Percentiles rank a stretch among this genome's conserved stretches.
phyloP scores from a whole-genome alignment of 92 coral and sea anemone genomes.

The Porites evermanni region DNA sequence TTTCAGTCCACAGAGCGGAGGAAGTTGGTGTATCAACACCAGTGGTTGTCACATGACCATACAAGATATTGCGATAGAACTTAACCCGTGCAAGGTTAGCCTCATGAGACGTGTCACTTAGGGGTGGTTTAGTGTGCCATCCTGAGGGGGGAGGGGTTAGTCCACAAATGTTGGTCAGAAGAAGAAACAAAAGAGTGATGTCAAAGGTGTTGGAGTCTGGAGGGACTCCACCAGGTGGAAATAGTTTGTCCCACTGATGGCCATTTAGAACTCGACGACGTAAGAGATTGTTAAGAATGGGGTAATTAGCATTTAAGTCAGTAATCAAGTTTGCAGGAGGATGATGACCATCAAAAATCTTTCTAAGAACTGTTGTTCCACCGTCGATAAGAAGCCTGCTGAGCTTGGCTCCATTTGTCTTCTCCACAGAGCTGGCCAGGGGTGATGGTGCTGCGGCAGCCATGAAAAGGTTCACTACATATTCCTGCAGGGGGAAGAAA shows the following conservation, averaged over 20 bases:
- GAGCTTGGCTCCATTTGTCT: conserved; percentile 54
- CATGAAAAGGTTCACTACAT: background rate
- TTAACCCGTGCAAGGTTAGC: conserved; percentile 73
- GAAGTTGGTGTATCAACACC: conserved; percentile 39
- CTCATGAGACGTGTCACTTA: conserved; percentile 59
- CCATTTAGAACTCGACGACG: too few species aligned
- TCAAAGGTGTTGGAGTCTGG: conserved; percentile 72
- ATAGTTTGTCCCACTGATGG: conserved; percentile 56
- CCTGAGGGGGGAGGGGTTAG: conserved; percentile 46
- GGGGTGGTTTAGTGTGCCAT: conserved; percentile 50
- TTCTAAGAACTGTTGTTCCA: conserved; percentile 13
- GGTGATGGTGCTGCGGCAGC: conserved; percentile 21
- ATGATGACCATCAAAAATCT: conserved; percentile 29
- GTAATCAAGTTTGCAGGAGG: conserved; percentile 47
- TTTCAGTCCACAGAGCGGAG: conserved; percentile 58
- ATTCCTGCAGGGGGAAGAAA: background rate
- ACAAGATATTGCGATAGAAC: conserved; percentile 63
- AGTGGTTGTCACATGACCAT: conserved; percentile 56
- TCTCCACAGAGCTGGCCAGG: conserved; percentile 48
- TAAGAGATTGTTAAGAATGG: background rate
- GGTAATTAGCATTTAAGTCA: background rate
- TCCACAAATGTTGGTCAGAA: conserved; percentile 75
- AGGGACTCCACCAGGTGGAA: conserved; percentile 61
- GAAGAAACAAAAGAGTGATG: conserved; percentile 66
- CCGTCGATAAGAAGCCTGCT: too few species aligned